Conservation (phyloP, 1,140 invertebrate species). For the Ceratina australensis region DNA sequence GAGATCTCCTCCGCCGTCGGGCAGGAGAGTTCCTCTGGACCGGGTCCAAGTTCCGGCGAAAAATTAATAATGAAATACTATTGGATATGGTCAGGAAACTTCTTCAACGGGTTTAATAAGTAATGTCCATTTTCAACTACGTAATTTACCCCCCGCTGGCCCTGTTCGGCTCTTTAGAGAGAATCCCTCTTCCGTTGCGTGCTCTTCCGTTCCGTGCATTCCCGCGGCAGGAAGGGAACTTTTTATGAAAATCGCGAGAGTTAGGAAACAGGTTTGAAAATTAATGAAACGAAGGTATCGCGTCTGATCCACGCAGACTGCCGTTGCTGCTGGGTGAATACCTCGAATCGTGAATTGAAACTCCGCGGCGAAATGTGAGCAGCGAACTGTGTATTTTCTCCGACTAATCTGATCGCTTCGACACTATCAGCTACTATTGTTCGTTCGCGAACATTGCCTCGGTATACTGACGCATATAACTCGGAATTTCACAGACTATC, state of each 20-base stretch:
- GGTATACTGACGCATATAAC: not conserved
- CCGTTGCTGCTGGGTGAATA: not conserved
- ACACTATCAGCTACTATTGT: conserved; percentile 6
- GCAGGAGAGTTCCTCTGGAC: not conserved
- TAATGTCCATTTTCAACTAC: conserved; percentile 12
- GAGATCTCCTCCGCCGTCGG: not conserved
- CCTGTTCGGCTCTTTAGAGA: no score
- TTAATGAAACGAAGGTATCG: not conserved
- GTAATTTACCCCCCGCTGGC: not conserved
- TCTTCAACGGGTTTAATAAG: conserved; percentile 29
- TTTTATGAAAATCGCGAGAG: not conserved
- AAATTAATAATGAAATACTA: conserved; percentile 35
- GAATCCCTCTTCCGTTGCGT: not conserved
- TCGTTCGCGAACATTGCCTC: not conserved
- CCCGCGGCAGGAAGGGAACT: not conserved
- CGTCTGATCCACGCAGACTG: not conserved
- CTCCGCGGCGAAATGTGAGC: not conserved
- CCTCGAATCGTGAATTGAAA: not conserved
- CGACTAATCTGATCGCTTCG: conserved; percentile 13
- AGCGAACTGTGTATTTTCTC: conserved; percentile 17
- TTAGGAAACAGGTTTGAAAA: not conserved
- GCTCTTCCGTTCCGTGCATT: not conserved
- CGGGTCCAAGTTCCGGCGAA: not conserved
- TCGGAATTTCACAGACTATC: not conserved
- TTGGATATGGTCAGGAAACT: conserved; percentile 16